Conservation (phyloP, 2,113 vertebrate genomes). For the Cyphotilapia sp. region DNA sequence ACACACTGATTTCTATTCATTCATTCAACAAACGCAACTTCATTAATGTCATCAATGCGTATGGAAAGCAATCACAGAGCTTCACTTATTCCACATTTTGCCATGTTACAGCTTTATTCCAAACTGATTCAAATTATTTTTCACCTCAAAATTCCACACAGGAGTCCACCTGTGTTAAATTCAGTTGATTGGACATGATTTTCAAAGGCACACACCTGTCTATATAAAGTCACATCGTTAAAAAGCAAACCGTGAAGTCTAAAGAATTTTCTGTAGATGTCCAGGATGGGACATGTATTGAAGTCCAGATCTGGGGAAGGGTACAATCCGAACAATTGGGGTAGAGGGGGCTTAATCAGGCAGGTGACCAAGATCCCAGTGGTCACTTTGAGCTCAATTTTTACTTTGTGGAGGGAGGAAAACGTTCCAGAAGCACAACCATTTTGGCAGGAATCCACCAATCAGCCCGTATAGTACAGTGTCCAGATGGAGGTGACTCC, state of each 20-base stretch:
- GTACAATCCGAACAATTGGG: background rate
- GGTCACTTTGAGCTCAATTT: background rate
- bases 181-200: background rate
- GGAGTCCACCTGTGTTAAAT: background rate
- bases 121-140: background rate
- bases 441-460: background rate
- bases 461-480: background rate
- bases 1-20: background rate
- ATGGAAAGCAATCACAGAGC: background rate
- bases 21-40: background rate
- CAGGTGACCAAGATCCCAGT: background rate
- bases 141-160: background rate
- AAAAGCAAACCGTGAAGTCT: background rate
- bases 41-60: background rate
- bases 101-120: background rate
- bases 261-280: background rate
- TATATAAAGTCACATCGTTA: background rate
- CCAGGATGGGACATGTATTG: background rate
- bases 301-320: background rate
- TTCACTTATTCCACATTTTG: background rate
- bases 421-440: rapidly evolving
- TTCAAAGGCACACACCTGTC: background rate
- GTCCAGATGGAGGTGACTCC: background rate
- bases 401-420: background rate
- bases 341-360: background rate